These are phyloP conservation scores for Copsychus sechellarum DNA, from an alignment of 2,113 vertebrate genomes.

Conservation along the genomic window DNA sequence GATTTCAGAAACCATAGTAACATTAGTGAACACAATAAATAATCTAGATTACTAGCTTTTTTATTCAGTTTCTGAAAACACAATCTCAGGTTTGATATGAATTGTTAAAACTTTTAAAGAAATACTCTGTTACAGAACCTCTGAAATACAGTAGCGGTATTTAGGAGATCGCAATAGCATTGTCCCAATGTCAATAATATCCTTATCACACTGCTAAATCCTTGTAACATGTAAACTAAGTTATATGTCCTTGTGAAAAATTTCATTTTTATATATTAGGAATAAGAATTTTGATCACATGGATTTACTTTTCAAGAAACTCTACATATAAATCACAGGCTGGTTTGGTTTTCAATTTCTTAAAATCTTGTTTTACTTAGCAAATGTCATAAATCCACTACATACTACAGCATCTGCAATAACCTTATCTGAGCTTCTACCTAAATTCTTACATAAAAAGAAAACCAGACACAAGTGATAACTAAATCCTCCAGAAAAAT, in stretches of 20 bases:
- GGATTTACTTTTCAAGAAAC: not conserved
- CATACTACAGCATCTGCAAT: not conserved
- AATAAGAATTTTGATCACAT: not conserved
- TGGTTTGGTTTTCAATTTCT: not conserved
- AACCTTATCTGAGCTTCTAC: not conserved
- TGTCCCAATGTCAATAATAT: not conserved
- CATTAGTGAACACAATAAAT: not conserved
- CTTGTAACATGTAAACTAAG: not conserved
- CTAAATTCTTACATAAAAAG: not conserved
- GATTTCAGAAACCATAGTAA: conserved; percentile 10
- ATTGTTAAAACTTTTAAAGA: not conserved
- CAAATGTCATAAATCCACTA: not conserved
- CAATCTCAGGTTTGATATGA: not conserved
- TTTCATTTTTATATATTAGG: not conserved
- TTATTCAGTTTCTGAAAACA: not conserved
- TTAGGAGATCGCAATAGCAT: not conserved
- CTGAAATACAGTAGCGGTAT: not conserved
- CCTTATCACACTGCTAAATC: not conserved
- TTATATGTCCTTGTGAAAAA: not conserved
- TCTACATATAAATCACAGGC: not conserved
- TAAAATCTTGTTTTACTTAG: not conserved
- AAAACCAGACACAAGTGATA: not conserved
- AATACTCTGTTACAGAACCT: not conserved
- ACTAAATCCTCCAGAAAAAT: not conserved
- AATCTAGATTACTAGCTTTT: not conserved